A percentile compares a stretch with the other conserved stretches of the same genome.
phyloP scores from a whole-genome alignment of 2,797 vertebrate genomes.

The Spea hammondii region DNA sequence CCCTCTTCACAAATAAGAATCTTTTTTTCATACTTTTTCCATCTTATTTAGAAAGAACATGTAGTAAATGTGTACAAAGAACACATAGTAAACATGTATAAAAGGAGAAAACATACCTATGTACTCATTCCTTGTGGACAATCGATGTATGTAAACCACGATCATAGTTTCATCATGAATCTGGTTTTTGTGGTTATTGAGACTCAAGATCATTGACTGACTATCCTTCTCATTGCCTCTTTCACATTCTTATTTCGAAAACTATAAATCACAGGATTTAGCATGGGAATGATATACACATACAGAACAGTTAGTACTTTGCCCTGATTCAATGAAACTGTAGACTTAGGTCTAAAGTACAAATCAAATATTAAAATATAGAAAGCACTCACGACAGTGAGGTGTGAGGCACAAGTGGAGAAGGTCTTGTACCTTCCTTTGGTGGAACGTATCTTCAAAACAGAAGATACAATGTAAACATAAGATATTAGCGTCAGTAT shows the following conservation, averaged over 20 bases:
- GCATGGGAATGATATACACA: conserved; percentile 27
- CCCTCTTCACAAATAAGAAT: too few species aligned
- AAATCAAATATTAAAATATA: conserved; percentile 14
- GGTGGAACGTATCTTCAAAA: conserved; percentile 11
- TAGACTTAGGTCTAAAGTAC: not conserved
- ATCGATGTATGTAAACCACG: too few species aligned
- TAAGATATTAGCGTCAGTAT: conserved; percentile 25
- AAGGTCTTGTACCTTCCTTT: conserved; percentile 24
- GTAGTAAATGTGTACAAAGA: too few species aligned
- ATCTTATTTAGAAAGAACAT: too few species aligned
- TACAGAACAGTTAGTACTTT: conserved; percentile 19
- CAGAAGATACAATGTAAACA: conserved; percentile 17
- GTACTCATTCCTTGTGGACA: too few species aligned
- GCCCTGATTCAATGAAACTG: not conserved
- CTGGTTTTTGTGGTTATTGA: too few species aligned
- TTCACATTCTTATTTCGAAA: conserved; percentile 24
- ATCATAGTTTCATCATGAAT: too few species aligned
- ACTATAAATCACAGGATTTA: conserved; percentile 36
- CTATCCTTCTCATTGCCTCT: conserved; percentile 24
- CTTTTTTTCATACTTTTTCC: too few species aligned
- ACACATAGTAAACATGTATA: too few species aligned
- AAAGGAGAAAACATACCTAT: too few species aligned
- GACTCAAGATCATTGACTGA: too few species aligned
- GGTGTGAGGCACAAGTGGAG: conserved; percentile 29
- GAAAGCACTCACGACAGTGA: conserved; percentile 17